These are phyloP conservation scores for Drosophila lowei DNA, from an alignment of 1,140 invertebrate genomes.

Conservation along the genomic window DNA sequence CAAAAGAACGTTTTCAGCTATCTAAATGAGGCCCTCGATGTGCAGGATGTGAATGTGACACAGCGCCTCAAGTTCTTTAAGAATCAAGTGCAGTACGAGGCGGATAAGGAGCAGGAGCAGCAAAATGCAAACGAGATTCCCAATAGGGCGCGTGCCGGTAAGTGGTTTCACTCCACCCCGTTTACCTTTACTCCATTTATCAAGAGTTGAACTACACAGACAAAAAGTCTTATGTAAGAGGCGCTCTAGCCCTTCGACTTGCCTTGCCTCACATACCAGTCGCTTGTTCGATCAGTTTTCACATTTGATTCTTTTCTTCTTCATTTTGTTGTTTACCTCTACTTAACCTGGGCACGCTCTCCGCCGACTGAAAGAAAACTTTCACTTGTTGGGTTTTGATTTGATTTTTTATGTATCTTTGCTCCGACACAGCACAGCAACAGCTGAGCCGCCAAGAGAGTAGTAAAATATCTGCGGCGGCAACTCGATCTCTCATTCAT, in stretches of 20 bases:
- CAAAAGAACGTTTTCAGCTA: conserved; percentile 90
- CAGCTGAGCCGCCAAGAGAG: conserved; percentile 19
- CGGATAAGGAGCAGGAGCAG: conserved; percentile 66
- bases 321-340: conserved; percentile 72
- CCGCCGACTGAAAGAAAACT: conserved; percentile 41
- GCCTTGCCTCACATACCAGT: not conserved
- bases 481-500: conserved; percentile 50
- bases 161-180: conserved; percentile 11
- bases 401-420: conserved; percentile 70
- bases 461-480: conserved; percentile 38
- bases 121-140: conserved; percentile 24
- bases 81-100: conserved; percentile 86
- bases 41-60: conserved; percentile 87
- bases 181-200: not conserved
- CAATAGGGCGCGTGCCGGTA: conserved; percentile 58
- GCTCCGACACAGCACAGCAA: conserved; percentile 9
- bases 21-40: conserved; percentile 86
- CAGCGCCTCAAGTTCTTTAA: conserved; percentile 88
- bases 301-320: conserved; percentile 69
- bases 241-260: conserved; percentile 11
- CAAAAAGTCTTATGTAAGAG: conserved; percentile 38
- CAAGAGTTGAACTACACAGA: conserved; percentile 1
- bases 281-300: conserved; percentile 50
- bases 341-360: conserved; percentile 49
- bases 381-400: conserved; percentile 75